These are phyloP conservation scores for Latrodectus hesperus DNA, from an alignment of 2,888 invertebrate genomes.

Conservation along the genomic window DNA sequence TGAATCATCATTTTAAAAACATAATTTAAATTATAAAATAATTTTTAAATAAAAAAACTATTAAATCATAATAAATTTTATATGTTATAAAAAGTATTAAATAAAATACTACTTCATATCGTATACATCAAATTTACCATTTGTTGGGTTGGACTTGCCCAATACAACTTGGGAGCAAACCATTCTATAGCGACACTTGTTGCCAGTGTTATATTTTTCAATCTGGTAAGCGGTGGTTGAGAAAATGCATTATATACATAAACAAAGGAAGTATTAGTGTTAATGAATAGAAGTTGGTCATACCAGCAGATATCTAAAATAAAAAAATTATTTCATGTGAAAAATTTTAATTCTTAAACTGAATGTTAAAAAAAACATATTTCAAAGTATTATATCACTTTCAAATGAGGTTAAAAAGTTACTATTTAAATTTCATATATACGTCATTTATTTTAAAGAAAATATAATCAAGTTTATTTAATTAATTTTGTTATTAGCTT, in stretches of 20 bases:
- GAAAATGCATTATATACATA: constrained; percentile 83
- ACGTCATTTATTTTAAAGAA: too few species aligned
- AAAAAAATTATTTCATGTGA: background rate
- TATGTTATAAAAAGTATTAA: too few species aligned
- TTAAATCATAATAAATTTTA: too few species aligned
- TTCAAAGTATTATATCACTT: too few species aligned
- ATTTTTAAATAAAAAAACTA: too few species aligned
- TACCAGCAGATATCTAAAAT: constrained; percentile 84
- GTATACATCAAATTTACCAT: constrained; percentile 78
- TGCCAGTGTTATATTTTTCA: constrained; percentile 83
- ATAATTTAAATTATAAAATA: background rate
- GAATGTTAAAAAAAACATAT: too few species aligned
- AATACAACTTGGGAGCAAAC: constrained; percentile 91
- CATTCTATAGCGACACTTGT: constrained; percentile 91
- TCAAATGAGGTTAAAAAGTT: too few species aligned
- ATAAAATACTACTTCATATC: too few species aligned
- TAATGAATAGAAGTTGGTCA: constrained; percentile 83
- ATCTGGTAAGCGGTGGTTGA: constrained; percentile 77
- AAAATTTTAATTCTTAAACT: background rate
- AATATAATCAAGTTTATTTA: too few species aligned
- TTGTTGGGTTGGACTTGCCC: constrained; percentile 90
- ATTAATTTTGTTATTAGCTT: too few species aligned
- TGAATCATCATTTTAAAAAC: background rate
- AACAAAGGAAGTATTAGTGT: constrained; percentile 83
- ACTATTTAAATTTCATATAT: too few species aligned